Conservation (phyloP, 2,888 invertebrate genomes). For the Dendrolimus houi region DNA sequence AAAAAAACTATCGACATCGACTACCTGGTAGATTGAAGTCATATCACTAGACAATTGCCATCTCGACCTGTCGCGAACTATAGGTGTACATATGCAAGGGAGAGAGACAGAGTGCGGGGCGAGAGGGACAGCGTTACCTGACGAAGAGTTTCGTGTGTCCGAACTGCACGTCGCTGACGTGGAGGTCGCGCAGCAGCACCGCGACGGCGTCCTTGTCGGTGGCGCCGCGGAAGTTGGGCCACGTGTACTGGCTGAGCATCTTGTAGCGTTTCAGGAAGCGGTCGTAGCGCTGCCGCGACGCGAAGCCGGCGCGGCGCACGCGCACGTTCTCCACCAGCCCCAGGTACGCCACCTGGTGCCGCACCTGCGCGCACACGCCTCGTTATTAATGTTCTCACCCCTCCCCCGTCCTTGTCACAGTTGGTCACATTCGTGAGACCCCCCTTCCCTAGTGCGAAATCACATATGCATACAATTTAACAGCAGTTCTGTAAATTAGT, state of each 20-base stretch:
- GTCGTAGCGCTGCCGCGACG: constrained; percentile 95
- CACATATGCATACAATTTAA: too few species aligned
- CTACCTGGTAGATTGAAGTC: too few species aligned
- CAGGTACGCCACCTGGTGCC: constrained; percentile 88
- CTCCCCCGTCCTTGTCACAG: too few species aligned
- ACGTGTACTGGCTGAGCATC: constrained; percentile 96
- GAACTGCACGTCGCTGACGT: constrained; percentile 90
- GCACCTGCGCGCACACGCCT: constrained; percentile 47
- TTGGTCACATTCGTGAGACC: too few species aligned
- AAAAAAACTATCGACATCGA: too few species aligned
- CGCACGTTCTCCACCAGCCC: constrained; percentile 97
- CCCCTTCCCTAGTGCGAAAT: too few species aligned
- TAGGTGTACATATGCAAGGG: too few species aligned
- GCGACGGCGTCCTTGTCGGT: constrained; percentile 88
- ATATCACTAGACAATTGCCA: too few species aligned
- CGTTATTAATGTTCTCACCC: too few species aligned
- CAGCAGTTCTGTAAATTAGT: too few species aligned
- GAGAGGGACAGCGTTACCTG: constrained; percentile 57
- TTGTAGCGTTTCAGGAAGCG: constrained; percentile 96
- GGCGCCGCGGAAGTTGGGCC: constrained; percentile 94
- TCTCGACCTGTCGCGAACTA: too few species aligned
- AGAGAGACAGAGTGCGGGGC: too few species aligned
- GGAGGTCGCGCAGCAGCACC: constrained; percentile 88
- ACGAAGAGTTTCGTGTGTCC: constrained; percentile 98
- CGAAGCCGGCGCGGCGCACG: constrained; percentile 97